Percentiles rank a stretch among this genome's conserved stretches.
Evolutionary conservation across 2,888 invertebrate species (phyloP).

Genomic region (Rhagonycha lutea): DNA sequence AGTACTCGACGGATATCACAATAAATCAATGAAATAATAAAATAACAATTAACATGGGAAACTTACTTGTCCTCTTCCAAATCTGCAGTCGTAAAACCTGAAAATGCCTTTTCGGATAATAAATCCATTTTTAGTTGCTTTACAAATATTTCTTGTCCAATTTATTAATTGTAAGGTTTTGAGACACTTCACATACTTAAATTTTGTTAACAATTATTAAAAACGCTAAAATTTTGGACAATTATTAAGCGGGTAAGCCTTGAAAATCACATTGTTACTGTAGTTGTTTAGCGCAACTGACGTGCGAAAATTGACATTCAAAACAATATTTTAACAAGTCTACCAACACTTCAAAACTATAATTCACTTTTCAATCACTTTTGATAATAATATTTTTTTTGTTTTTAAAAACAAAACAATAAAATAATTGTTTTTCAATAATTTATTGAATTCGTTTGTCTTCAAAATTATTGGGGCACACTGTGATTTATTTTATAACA

Average conservation of each 20-base stretch:
- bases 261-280: not conserved
- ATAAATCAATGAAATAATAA: not conserved
- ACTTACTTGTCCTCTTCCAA: constrained; percentile 21
- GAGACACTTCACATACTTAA: not conserved
- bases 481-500: not conserved
- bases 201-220: not conserved
- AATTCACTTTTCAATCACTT: not conserved
- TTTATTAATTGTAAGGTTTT: not conserved
- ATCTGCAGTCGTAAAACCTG: constrained; percentile 9
- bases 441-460: not conserved
- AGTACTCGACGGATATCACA: not conserved
- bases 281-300: not conserved
- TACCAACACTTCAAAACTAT: constrained; percentile 3
- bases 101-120: not conserved
- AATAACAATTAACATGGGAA: not conserved
- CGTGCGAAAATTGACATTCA: constrained; percentile 8
- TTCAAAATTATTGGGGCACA: not conserved
- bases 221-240: not conserved
- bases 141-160: not conserved
- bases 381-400: not conserved
- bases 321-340: not conserved
- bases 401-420: not conserved
- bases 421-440: not conserved
- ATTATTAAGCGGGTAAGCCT: not conserved
- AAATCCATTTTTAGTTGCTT: constrained; percentile 10